These are phyloP conservation scores for Scatophagus argus DNA, from an alignment of 2,113 vertebrate genomes.

Conservation along the genomic window DNA sequence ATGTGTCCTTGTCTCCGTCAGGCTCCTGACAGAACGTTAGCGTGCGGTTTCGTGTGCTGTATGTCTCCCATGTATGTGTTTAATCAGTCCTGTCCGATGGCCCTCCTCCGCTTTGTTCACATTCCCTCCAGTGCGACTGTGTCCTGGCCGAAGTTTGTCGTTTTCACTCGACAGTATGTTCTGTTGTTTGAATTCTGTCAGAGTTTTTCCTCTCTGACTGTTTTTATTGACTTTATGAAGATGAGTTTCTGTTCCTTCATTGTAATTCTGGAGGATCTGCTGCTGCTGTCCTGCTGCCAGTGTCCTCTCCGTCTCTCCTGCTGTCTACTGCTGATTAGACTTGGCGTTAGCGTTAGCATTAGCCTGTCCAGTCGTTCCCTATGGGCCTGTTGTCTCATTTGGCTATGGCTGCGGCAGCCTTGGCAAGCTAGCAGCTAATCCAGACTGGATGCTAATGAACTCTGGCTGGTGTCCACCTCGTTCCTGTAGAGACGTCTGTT, in stretches of 20 bases:
- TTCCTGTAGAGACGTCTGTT: constrained; percentile 73
- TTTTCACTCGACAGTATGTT: neutral
- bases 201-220: neutral
- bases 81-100: too few species aligned
- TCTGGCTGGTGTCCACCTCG: constrained; percentile 67
- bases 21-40: too few species aligned
- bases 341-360: constrained; percentile 69
- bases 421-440: constrained; percentile 73
- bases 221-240: constrained; percentile 23
- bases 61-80: too few species aligned
- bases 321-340: constrained; percentile 56
- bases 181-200: neutral
- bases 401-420: constrained; percentile 54
- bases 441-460: constrained; percentile 78
- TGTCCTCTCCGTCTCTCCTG: constrained; percentile 26
- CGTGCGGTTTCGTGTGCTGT: too few species aligned
- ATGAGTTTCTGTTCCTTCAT: constrained; percentile 19
- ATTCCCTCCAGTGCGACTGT: neutral
- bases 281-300: constrained; percentile 17
- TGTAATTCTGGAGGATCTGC: constrained; percentile 42
- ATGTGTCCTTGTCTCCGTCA: neutral
- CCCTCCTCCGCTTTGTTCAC: too few species aligned
- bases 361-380: constrained; percentile 61
- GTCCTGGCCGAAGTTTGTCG: neutral
- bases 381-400: constrained; percentile 65